Conservation (phyloP, 1,140 invertebrate genomes). For the Drosophila elegans region DNA sequence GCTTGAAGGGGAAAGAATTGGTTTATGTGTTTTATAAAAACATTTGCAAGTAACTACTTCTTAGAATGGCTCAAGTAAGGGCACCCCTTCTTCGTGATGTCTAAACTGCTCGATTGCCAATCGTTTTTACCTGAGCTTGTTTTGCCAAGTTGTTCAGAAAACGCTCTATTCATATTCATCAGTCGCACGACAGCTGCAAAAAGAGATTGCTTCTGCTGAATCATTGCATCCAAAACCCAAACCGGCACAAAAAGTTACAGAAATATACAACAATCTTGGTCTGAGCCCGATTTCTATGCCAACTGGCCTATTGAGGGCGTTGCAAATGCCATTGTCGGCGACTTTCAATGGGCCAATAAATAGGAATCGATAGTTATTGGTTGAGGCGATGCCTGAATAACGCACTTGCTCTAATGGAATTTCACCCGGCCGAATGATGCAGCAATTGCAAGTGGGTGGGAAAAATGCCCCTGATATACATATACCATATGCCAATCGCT, state of each 20-base stretch:
- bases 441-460: conserved; percentile 1
- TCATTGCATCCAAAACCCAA: conserved; percentile 33
- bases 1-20: background rate
- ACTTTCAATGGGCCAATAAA: conserved; percentile 16
- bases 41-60: background rate
- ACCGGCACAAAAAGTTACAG: background rate
- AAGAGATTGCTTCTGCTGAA: conserved; percentile 43
- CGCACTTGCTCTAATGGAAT: conserved; percentile 22
- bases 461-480: conserved; percentile 6
- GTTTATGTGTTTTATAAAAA: background rate
- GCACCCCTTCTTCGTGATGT: conserved; percentile 5
- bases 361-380: conserved; percentile 2
- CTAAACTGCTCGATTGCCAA: background rate
- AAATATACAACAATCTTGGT: conserved; percentile 17
- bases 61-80: background rate
- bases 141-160: conserved; percentile 31
- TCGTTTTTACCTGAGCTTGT: conserved; percentile 45
- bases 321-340: conserved; percentile 36
- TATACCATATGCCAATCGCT: conserved; percentile 7
- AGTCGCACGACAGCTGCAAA: conserved; percentile 48
- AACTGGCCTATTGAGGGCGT: conserved; percentile 39
- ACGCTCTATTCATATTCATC: conserved; percentile 47
- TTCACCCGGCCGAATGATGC: background rate
- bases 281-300: conserved; percentile 36
- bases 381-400: conserved; percentile 6